Percentiles rank a stretch among this genome's conserved stretches.
These are phyloP conservation scores for Lobophora halterata DNA, from an alignment of 2,888 invertebrate species.

Conservation along the genomic window DNA sequence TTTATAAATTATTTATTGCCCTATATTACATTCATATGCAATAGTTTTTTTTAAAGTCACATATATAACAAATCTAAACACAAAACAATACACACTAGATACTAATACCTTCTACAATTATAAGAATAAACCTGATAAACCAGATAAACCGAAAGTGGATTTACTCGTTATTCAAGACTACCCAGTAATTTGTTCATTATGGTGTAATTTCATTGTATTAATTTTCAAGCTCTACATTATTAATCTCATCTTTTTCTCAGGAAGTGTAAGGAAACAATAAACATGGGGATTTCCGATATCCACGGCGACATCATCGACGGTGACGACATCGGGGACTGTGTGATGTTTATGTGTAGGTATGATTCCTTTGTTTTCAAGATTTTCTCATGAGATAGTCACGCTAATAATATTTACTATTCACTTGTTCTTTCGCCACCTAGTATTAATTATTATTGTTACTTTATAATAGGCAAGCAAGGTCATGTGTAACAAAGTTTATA, in stretches of 20 bases:
- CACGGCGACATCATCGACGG: slow-evolving; percentile 34
- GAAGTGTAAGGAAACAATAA: slow-evolving; percentile 66
- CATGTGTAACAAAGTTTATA: too few relatives aligned
- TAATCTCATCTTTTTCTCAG: slow-evolving; percentile 47
- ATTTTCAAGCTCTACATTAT: slow-evolving; percentile 34
- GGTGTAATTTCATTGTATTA: slow-evolving; percentile 57
- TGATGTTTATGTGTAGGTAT: too few relatives aligned
- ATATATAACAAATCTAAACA: slow-evolving; percentile 5
- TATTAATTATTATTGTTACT: slow-evolving; percentile 14
- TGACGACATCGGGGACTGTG: slow-evolving; percentile 41
- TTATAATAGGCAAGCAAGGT: too few relatives aligned
- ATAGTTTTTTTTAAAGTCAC: slow-evolving; percentile 7
- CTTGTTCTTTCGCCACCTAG: slow-evolving; percentile 13
- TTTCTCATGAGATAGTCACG: slow-evolving; percentile 61
- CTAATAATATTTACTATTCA: slow-evolving; percentile 14
- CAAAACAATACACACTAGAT: slow-evolving; percentile 49
- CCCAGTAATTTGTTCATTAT: slow-evolving; percentile 50
- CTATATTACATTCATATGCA: not conserved
- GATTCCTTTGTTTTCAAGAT: slow-evolving; percentile 56
- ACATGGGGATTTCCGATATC: slow-evolving; percentile 73
- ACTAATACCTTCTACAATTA: slow-evolving; percentile 43
- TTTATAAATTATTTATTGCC: slow-evolving; percentile 15
- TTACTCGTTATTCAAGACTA: slow-evolving; percentile 67
- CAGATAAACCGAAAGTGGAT: slow-evolving; percentile 54
- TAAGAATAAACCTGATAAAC: slow-evolving; percentile 58